A percentile compares a stretch with the other conserved stretches of the same genome.
These are phyloP conservation scores for Simalia tracyae DNA, from an alignment of 2,797 vertebrate species.

Conservation along the genomic window DNA sequence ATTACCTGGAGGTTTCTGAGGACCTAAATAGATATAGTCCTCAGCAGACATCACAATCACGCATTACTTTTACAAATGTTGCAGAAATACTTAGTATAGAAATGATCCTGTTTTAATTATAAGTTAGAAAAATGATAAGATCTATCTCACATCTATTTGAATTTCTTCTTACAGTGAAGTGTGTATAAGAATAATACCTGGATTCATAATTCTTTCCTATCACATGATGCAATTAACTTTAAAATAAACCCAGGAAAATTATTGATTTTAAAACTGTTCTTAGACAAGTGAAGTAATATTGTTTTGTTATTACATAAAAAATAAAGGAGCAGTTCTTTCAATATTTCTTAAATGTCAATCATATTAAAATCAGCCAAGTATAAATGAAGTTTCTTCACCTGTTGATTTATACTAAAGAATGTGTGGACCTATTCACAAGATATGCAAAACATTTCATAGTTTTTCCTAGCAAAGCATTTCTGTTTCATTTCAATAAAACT, in stretches of 20 bases:
- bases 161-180: neutral
- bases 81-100: neutral
- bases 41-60: neutral
- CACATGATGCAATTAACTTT: neutral
- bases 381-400: constrained; percentile 52
- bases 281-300: neutral
- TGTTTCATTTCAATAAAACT: neutral
- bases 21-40: no score
- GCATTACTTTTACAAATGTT: neutral
- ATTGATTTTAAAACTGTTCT: neutral
- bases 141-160: neutral
- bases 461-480: constrained; percentile 27
- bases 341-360: constrained; percentile 45
- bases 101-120: neutral
- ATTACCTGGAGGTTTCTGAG: neutral
- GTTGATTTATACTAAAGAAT: constrained; percentile 30
- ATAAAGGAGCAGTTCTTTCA: constrained; percentile 39
- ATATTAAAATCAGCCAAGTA: constrained; percentile 48
- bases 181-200: neutral
- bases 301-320: constrained; percentile 13
- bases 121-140: neutral
- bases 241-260: neutral
- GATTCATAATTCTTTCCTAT: neutral
- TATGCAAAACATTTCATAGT: constrained; percentile 30
- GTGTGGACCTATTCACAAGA: constrained; percentile 36